Evolutionary conservation across 2,888 invertebrate genomes (phyloP), one percentile per base, ranked within the genome.

Genomic region (Ditula angustiorana): DNA sequence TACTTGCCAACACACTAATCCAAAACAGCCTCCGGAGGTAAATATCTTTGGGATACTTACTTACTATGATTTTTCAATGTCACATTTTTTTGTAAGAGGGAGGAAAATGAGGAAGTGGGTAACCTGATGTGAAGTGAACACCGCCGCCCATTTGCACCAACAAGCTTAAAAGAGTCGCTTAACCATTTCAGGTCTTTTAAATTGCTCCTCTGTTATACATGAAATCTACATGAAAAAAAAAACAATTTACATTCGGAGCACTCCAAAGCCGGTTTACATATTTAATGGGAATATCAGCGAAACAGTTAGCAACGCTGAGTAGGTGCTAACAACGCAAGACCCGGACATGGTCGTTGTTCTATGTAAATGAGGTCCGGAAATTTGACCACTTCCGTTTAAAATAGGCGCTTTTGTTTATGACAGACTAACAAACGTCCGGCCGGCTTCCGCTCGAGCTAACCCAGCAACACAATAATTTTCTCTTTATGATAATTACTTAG

Each of bases 331-430:
- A 61, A 26, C 21, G 21, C 24, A 19, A 23, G 21, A 26, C 24
- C 47, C 26, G 19, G 33, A 55, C 23, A 8, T 28, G 47, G 21
- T 50, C 50, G 41, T 44, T 57, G 28, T 21, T 41, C 21, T 49
- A 49, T 28, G 47, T 47, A 62, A 47, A 62, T 49, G 37, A 37
- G 21, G 47, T 35, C 55, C 56, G 49, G 55, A 35, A 62, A 56
- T 52, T 56, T 62, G 35, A 62, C 28, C 56, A 49, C n/a, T 26
- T 49, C 61, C 55, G 37, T 19, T 56, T 33, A 7, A 55, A 55
- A 55, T 21, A 55, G 46, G 33, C 26, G 53, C 44, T 35, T 56
- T 37, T 56, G 47, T 56, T 28, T 30, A 23, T 23, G 23, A 49
- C 33, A 35, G 28, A 13, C 19, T 19, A 37, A 55, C 55, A 47